Base-by-base conservation (phyloP, 2,888 invertebrate species). In the Himalopsyche kuldschensis region DNA sequence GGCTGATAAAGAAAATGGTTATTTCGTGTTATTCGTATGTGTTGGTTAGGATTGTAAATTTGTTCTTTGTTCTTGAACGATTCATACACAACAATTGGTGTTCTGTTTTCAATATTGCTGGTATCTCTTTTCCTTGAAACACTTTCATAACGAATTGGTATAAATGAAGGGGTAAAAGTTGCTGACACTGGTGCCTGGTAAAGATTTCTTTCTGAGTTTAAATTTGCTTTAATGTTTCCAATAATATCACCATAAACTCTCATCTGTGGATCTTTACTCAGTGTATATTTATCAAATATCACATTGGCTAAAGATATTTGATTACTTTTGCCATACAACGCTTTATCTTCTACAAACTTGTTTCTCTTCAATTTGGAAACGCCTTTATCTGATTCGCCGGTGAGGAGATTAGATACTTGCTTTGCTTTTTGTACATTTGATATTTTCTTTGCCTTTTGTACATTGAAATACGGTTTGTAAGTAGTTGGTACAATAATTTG, bases 231-330 rank as follows among this genome's bases (percentile, higher is more conserved):
- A 46, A 92, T 91, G 86, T 91, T 92, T 80, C 91, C 89, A 79
- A 92, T 88, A 63, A 93, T 88, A 87, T 93, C 92, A n/a, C 89
- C 88, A 83, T 92, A 92, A 0, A 92, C 89, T 85, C 89, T 89
- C 32, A 90, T 87, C 86, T 92, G 90, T 82, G 90, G 90, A 83
- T 88, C 89, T 1, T 90, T 89, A 85, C 89, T 89, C 20, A 89
- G 89, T 75, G 90, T 89, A 35, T 90, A 88, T 85, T 90, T 90
- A 82, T 90, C 79, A 48, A 85, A 82, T 20, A 84, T 83, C 47
- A 27, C 78, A 79, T 76, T 83, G n/a, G 85, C 84, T 17, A 83
- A 46, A 10, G 83, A 80, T 63, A 80, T 84, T 78, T 69, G 77
- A 27, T 80, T 20, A n/a, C n/a, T 31, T 63, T 35, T 31, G 17